phyloP scores from a whole-genome alignment of 1,140 invertebrate species.

The Melitaea cinxia region DNA sequence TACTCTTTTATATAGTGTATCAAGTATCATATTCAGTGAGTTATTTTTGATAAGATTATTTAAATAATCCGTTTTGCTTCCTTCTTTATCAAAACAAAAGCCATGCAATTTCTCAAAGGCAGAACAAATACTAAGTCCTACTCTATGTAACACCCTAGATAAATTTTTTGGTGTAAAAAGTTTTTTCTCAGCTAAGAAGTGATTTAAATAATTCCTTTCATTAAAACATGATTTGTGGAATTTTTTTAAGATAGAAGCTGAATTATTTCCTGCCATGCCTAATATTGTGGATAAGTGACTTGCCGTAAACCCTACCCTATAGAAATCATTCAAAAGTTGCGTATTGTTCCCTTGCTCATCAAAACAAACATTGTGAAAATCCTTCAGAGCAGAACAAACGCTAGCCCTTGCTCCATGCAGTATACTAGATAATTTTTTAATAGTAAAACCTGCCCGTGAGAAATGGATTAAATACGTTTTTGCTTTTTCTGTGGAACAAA shows the following conservation, averaged over 20 bases:
- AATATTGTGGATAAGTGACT: conserved; percentile 25
- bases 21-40: conserved; percentile 1
- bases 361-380: conserved; percentile 34
- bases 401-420: conserved; percentile 29
- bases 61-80: conserved; percentile 28
- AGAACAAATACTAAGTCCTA: conserved; percentile 27
- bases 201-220: conserved; percentile 17
- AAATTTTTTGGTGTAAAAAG: conserved; percentile 30
- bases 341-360: conserved; percentile 23
- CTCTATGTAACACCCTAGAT: conserved; percentile 29
- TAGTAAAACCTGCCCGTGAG: conserved; percentile 2
- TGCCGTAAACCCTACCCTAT: conserved; percentile 19
- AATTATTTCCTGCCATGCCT: conserved; percentile 29
- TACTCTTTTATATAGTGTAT: conserved; percentile 21
- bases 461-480: conserved; percentile 22
- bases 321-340: conserved; percentile 19
- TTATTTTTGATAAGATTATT: conserved; percentile 28
- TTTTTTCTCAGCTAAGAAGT: conserved; percentile 22
- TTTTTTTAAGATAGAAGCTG: conserved; percentile 25
- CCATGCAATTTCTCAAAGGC: conserved; percentile 26
- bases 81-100: conserved; percentile 27
- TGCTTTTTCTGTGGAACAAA: conserved; percentile 23
- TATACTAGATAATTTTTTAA: conserved; percentile 23
- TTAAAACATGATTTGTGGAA: conserved; percentile 29
- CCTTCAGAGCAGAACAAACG: conserved; percentile 30